Evolutionary conservation across 2,113 vertebrate genomes (phyloP).

Genomic region (Microcebus lehilahytsara): DNA sequence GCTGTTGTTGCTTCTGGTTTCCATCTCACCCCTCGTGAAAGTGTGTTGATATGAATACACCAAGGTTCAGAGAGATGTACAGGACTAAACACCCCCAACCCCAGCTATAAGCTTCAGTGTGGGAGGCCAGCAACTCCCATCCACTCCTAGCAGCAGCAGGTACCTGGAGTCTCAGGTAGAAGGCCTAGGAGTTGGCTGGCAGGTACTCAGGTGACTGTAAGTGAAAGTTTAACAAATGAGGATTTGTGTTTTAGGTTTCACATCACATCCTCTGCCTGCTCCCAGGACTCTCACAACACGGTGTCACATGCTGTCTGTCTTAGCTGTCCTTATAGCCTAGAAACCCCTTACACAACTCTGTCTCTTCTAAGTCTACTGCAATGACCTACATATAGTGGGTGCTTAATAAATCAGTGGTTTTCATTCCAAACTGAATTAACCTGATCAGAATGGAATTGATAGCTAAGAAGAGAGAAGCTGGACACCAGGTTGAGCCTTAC

Average conservation of each 20-base stretch:
- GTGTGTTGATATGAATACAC: background rate
- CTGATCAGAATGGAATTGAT: background rate
- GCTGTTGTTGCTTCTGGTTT: background rate
- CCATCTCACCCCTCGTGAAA: background rate
- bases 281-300: background rate
- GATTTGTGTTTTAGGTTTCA: background rate
- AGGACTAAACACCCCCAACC: background rate
- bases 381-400: background rate
- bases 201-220: background rate
- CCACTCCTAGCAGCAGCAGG: background rate
- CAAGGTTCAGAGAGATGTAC: background rate
- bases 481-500: background rate
- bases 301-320: background rate
- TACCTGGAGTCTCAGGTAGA: background rate
- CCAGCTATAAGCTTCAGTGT: background rate
- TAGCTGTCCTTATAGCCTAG: background rate
- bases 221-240: background rate
- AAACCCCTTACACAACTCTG: slow-evolving; percentile 18
- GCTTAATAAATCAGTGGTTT: slow-evolving; percentile 17
- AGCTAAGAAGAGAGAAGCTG: slow-evolving; percentile 21
- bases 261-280: background rate
- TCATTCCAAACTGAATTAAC: background rate
- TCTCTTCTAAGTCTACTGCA: background rate
- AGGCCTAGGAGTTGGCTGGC: background rate
- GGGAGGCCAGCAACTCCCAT: background rate